phyloP scores from a whole-genome alignment of 2,888 invertebrate genomes.

The Linhomoeus sp. region DNA sequence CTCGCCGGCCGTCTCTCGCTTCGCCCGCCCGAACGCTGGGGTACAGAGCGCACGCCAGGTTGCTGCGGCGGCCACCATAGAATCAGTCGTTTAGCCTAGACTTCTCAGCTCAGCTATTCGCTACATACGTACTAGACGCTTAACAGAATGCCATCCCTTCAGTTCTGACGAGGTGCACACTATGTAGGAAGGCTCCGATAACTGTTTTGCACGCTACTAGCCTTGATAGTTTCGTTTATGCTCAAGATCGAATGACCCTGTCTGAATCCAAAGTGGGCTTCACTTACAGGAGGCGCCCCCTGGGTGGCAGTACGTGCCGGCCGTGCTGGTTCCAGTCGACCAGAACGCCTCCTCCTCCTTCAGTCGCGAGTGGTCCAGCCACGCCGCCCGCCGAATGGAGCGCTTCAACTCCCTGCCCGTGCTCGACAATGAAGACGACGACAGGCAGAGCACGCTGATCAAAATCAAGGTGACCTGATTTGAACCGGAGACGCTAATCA shows the following conservation, averaged over 20 bases:
- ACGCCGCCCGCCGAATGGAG: slow-evolving; percentile 5
- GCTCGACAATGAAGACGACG: neutral
- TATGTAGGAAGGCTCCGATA: too few relatives aligned
- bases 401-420: slow-evolving; percentile 2
- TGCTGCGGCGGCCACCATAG: too few relatives aligned
- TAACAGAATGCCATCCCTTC: too few relatives aligned
- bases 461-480: slow-evolving; percentile 8
- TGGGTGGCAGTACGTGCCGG: slow-evolving; percentile 8
- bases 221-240: too few relatives aligned
- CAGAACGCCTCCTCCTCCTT: slow-evolving; percentile 7
- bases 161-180: too few relatives aligned
- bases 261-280: too few relatives aligned
- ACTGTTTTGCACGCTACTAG: too few relatives aligned
- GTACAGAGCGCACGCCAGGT: neutral
- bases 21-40: slow-evolving; percentile 1
- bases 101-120: too few relatives aligned
- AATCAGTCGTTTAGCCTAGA: too few relatives aligned
- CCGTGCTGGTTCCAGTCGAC: slow-evolving; percentile 7
- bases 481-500: too few relatives aligned
- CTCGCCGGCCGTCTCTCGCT: neutral
- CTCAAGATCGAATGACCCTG: slow-evolving; percentile 1
- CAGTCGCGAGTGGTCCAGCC: slow-evolving; percentile 6
- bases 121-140: too few relatives aligned
- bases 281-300: too few relatives aligned
- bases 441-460: slow-evolving; percentile 7